Conservation (phyloP, 2,888 invertebrate species). For the Conomelus anceps region DNA sequence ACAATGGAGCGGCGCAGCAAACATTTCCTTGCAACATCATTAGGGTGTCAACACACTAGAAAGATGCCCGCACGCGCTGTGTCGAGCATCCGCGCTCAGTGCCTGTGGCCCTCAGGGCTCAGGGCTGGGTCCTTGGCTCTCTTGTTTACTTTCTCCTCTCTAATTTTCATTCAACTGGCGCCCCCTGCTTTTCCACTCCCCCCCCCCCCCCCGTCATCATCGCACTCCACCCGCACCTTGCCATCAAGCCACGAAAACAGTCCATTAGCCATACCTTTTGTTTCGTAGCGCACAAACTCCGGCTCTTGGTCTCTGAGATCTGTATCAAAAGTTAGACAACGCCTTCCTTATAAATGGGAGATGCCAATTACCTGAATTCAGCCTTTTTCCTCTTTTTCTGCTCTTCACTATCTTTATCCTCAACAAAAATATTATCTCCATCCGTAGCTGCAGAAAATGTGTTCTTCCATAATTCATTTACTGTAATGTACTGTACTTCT, state of each 20-base stretch:
- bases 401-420: neutral
- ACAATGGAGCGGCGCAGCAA: neutral
- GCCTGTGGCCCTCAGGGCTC: neutral
- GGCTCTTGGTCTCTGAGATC: neutral
- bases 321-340: neutral
- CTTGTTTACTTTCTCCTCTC: neutral
- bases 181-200: too few relatives aligned
- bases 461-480: neutral
- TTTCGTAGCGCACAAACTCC: neutral
- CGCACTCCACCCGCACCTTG: neutral
- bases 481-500: neutral
- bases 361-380: neutral
- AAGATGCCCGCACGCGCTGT: neutral
- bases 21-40: neutral
- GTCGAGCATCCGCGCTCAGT: neutral
- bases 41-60: neutral
- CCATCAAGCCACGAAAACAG: neutral
- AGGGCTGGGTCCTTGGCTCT: neutral
- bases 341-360: neutral
- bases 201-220: neutral
- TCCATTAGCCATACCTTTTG: neutral
- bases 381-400: neutral
- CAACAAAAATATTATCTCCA: neutral
- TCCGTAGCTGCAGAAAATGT: neutral
- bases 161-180: neutral